These are phyloP conservation scores for Poeciliopsis infans DNA, from an alignment of 2,797 vertebrate species.

Conservation along the genomic window DNA sequence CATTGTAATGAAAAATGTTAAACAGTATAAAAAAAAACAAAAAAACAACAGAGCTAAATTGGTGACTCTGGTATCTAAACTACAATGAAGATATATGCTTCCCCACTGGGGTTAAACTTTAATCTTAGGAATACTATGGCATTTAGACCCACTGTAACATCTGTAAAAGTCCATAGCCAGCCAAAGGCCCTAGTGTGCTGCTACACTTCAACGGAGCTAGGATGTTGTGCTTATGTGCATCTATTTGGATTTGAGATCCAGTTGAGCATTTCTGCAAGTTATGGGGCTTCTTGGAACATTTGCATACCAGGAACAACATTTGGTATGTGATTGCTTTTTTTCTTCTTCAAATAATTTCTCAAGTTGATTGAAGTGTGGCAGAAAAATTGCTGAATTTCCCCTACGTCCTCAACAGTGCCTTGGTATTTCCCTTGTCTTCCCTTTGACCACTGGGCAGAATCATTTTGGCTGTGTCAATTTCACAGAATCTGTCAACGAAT, in stretches of 20 bases:
- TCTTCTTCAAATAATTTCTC: constrained; percentile 5
- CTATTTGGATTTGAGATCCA: neutral
- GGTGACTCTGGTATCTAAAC: too few relatives aligned
- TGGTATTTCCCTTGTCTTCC: constrained; percentile 39
- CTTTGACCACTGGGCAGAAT: constrained; percentile 60
- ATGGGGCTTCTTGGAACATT: constrained; percentile 2
- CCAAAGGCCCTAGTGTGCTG: constrained; percentile 1
- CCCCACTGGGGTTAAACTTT: too few relatives aligned
- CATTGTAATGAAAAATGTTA: too few relatives aligned
- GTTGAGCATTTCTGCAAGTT: constrained; percentile 6
- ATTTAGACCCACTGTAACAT: too few relatives aligned
- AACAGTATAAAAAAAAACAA: too few relatives aligned
- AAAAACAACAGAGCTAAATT: too few relatives aligned
- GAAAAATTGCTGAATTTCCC: constrained; percentile 24
- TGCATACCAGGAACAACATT: neutral
- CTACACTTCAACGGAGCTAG: constrained; percentile 31
- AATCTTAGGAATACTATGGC: too few relatives aligned
- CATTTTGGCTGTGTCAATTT: constrained; percentile 65
- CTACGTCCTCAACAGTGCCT: constrained; percentile 14
- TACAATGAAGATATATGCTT: too few relatives aligned
- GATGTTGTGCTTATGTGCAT: constrained; percentile 1
- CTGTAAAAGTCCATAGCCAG: too few relatives aligned
- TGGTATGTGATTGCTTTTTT: neutral
- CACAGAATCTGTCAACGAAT: constrained; percentile 63
- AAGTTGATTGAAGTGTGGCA: constrained; percentile 6